phyloP scores from a whole-genome alignment of 2,113 vertebrate species.

The Heteronetta atricapilla region DNA sequence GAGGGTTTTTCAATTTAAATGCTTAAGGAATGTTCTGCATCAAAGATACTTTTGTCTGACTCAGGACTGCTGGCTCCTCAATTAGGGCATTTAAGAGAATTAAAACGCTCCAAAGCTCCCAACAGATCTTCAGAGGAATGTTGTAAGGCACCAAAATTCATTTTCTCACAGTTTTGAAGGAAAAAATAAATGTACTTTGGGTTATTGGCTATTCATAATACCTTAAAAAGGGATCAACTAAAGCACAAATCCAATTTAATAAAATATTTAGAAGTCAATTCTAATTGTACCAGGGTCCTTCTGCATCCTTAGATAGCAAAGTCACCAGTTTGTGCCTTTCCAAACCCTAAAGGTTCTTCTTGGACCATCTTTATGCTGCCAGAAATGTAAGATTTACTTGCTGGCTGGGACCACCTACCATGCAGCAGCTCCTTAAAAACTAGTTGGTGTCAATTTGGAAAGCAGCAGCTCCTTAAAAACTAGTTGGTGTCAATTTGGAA shows the following conservation, averaged over 20 bases:
- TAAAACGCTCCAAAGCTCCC: background rate
- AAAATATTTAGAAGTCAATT: slow-evolving; percentile 1
- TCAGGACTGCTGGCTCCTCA: background rate
- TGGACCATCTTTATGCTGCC: background rate
- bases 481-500: background rate
- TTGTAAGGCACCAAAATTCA: background rate
- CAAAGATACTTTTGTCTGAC: background rate
- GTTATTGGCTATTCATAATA: slow-evolving; percentile 6
- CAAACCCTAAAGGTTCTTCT: background rate
- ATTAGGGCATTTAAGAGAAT: background rate
- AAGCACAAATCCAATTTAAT: background rate
- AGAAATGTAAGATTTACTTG: background rate
- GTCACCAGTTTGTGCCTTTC: background rate
- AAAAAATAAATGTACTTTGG: slow-evolving; percentile 14
- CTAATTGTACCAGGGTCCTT: background rate
- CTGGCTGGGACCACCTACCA: background rate
- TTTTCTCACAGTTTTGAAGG: background rate
- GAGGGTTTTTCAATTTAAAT: background rate
- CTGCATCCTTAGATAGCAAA: background rate
- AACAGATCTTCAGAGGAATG: background rate
- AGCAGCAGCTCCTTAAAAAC: background rate
- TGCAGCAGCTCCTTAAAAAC: background rate
- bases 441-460: background rate
- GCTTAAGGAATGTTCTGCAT: background rate
- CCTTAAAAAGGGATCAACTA: background rate